Base-by-base conservation (phyloP, 2,113 vertebrate species). In the Stictonetta naevosa region DNA sequence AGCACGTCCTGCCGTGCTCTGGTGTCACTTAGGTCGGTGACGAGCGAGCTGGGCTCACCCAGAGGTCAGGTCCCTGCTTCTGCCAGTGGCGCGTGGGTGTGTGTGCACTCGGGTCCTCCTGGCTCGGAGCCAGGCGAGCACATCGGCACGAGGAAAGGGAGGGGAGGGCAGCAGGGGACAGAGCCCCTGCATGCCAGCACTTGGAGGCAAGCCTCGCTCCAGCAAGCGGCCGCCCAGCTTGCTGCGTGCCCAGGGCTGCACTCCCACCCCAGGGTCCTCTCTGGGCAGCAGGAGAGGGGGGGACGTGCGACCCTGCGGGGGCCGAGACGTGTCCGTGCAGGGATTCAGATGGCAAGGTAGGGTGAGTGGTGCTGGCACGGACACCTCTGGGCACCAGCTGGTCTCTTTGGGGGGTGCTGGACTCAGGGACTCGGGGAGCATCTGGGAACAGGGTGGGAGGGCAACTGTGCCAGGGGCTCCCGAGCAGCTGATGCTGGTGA, bases 401-500 rank as follows among this genome's bases (percentile, higher is more conserved):
- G 69, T 77, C 90, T 92, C 40, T 92, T 67, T 28, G 66, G 69
- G 62, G 60, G 34, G 50, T 81, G 60, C 64, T 82, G 89, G 75
- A 55, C 46, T 67, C 55, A 29, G 58, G 2, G 3, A 88, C 77
- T 92, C 4, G 17, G 69, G 92, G 71, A 89, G 19, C 74, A 91
- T 89, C 34, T 75, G 80, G 77, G 66, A 84, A 86, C 2, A 13
- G 89, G 60, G 71, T 0, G 48, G 88, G 80, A 92, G 76, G 83
- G 80, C 10, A 33, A 52, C 76, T 91, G 76, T 93, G 83, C 92
- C 86, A 79, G 88, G 86, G 92, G 79, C 86, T 94, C 86, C 91
- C 68, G 86, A 95, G 94, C 93, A 97, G 93, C 96, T 95, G 84
- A 42, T 15, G 86, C 95, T 91, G 81, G 76, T 96, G 94, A 83